Percentiles rank a stretch among this genome's conserved stretches.
Conservation (phyloP, 2,888 invertebrate species). For the Brachypalpus laphriformis region DNA sequence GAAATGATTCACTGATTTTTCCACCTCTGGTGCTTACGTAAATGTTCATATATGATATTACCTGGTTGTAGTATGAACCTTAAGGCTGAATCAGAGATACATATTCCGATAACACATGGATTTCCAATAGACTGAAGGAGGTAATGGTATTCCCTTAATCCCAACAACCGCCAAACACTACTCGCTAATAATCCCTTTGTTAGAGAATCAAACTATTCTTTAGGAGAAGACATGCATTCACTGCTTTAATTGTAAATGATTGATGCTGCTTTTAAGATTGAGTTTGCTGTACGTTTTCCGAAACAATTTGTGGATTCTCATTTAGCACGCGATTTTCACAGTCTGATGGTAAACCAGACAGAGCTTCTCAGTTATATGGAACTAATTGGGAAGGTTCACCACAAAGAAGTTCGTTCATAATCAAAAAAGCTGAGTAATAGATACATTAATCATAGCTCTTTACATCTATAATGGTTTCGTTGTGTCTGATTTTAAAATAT, state of each 20-base stretch:
- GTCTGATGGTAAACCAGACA: constrained; percentile 67
- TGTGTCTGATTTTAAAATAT: neutral
- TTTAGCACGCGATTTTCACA: constrained; percentile 72
- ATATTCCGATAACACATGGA: neutral
- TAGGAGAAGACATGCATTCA: constrained; percentile 44
- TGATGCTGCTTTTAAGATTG: constrained; percentile 59
- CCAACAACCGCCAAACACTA: constrained; percentile 8
- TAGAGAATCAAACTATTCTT: constrained; percentile 8
- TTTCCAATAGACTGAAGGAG: neutral
- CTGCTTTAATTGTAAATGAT: constrained; percentile 66
- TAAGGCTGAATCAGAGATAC: constrained; percentile 20
- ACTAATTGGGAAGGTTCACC: constrained; percentile 60
- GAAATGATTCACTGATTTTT: constrained; percentile 60
- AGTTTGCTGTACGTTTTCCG: constrained; percentile 56
- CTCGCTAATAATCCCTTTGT: constrained; percentile 16
- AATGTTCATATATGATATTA: constrained; percentile 1
- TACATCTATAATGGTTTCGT: constrained; percentile 5
- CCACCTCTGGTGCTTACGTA: constrained; percentile 34
- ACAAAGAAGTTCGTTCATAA: constrained; percentile 58
- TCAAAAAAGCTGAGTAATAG: constrained; percentile 14
- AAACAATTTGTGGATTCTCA: constrained; percentile 57
- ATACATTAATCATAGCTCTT: constrained; percentile 34
- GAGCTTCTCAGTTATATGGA: constrained; percentile 31
- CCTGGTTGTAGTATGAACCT: neutral
- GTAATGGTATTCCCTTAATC: neutral